Base-by-base conservation (phyloP, 2,888 invertebrate genomes). In the Automeris io region DNA sequence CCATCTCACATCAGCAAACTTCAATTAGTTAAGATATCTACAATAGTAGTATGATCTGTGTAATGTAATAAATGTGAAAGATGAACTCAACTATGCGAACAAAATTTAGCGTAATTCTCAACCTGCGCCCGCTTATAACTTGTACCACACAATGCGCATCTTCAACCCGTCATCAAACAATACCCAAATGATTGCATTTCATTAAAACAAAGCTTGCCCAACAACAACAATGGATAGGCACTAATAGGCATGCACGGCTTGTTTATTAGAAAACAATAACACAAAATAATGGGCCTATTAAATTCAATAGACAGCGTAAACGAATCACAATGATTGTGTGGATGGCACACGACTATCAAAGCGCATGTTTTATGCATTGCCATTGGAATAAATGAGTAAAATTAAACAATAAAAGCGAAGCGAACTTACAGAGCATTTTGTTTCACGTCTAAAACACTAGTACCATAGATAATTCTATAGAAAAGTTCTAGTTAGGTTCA, bases 171-270 rank as follows among this genome's bases (percentile, higher is more conserved):
- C 41, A 46, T 40, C 49, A 39, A 61, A 67, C 59, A 63, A 62
- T 59, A 56, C 56, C 47, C 50, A 51, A 57, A 64, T 61, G 59
- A 64, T 64, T 65, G 54, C 52, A 57, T 66, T 66, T 63, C 46
- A 61, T 63, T 69, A 61, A 54, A 59, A 58, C 51, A 59, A 49
- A 49, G 33, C 46, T 55, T 55, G 47, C 54, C 49, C 49, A 58
- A 64, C 58, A 62, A 66, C 48, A 58, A 64, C 61, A 65, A 66
- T 64, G 42, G 52, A 6, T n/a, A 24, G 19, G 19, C 32, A 18
- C 23, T 18, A 32, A 23, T 23, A 32, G 18, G 48, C 45, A 53
- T 23, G 31, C 37, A 18, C 22, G 31, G 31, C 37, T 36, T 37
- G 33, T 25, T 9, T 33, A 31, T 39, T 25, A 37, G 18, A 34